Conservation (phyloP, 2,888 invertebrate species). For the Aphodius sticticus region DNA sequence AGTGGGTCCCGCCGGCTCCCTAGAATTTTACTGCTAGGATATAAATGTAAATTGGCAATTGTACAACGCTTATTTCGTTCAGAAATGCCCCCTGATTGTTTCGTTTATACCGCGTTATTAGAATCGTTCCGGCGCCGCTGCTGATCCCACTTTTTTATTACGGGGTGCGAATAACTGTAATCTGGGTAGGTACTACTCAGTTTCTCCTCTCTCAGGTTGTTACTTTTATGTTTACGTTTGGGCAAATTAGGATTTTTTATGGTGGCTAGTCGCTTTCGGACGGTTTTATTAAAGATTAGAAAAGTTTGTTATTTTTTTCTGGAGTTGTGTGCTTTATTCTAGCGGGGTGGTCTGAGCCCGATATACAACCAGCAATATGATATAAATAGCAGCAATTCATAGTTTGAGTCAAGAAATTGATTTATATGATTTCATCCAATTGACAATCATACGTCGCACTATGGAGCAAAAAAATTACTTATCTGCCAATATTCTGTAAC, state of each 20-base stretch:
- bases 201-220: not conserved
- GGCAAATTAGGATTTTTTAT: not conserved
- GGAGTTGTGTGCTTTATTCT: no score
- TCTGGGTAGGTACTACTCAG: not conserved
- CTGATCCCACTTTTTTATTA: not conserved
- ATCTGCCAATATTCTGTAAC: no score
- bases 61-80: slow-evolving; percentile 22
- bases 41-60: slow-evolving; percentile 27
- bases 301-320: not conserved
- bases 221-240: not conserved
- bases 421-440: no score
- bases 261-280: not conserved
- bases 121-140: not conserved
- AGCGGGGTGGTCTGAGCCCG: no score
- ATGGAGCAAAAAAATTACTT: no score
- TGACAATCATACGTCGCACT: no score
- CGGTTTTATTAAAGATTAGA: not conserved
- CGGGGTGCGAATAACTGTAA: not conserved
- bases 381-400: no score
- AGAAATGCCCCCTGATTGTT: slow-evolving; percentile 24
- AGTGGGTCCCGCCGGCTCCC: not conserved
- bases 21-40: slow-evolving; percentile 21
- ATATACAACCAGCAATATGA: no score
- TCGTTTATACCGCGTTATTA: slow-evolving; percentile 17
- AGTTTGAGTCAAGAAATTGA: no score